These are phyloP conservation scores for Aethes cnicana DNA, from an alignment of 2,888 invertebrate genomes.

Conservation along the genomic window DNA sequence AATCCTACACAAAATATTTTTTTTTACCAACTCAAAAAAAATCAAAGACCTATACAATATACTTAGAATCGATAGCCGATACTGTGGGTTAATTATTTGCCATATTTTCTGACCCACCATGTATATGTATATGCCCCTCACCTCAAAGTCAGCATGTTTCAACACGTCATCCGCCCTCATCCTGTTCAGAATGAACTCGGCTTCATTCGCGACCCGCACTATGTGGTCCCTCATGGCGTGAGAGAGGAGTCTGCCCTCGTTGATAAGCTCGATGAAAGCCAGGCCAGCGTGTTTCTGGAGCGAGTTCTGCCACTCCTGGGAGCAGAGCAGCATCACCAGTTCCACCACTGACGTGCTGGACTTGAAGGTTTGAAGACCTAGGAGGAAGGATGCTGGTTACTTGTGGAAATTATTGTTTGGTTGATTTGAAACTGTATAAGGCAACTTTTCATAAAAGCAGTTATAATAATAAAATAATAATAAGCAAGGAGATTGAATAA, in stretches of 20 bases:
- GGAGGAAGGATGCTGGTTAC: conserved; percentile 32
- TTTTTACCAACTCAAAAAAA: neutral
- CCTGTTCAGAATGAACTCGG: conserved; percentile 98
- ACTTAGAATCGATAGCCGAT: conserved; percentile 57
- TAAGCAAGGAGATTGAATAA: too few species aligned
- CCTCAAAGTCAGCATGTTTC: conserved; percentile 98
- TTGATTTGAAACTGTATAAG: too few species aligned
- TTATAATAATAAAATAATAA: too few species aligned
- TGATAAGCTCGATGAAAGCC: conserved; percentile 99
- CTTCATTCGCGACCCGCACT: conserved; percentile 99
- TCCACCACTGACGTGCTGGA: conserved; percentile 99
- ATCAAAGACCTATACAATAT: too few species aligned
- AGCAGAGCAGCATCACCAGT: conserved; percentile 98
- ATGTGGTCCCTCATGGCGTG: conserved; percentile 99
- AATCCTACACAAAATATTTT: too few species aligned
- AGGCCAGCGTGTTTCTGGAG: conserved; percentile 99
- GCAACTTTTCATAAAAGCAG: too few species aligned
- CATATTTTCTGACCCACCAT: too few species aligned
- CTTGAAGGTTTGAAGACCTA: conserved; percentile 97
- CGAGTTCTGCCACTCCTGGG: conserved; percentile 99
- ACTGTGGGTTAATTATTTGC: neutral
- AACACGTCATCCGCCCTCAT: conserved; percentile 99
- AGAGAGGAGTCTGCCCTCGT: conserved; percentile 97
- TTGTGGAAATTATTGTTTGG: too few species aligned
- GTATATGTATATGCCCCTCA: too few species aligned